Evolutionary conservation across 2,113 vertebrate genomes (phyloP), one percentile per base, ranked within the genome.

Genomic region (Poicephalus gulielmi): DNA sequence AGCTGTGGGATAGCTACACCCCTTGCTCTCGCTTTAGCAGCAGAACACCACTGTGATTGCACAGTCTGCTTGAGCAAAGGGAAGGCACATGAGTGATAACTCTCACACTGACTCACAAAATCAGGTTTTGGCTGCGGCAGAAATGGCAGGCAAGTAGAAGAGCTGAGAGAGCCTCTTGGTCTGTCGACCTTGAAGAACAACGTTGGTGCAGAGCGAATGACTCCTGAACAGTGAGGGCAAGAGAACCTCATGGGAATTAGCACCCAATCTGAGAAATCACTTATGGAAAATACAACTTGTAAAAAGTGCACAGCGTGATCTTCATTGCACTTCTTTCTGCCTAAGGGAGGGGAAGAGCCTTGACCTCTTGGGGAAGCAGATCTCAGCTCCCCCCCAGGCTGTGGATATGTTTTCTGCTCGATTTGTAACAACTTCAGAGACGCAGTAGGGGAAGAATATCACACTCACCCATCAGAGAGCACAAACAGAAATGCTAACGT

Each of bases 381-480:
- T 68, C 88, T 64, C 80, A 75, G 1, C 39, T 63, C 5, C 5
- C 14, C 37, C 6, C 4, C 33, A 10, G 17, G 46, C 80, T 53
- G 17, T 10, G 55, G 63, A 9, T 74, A 44, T 64, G 88, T 93
- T 55, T 94, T 80, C 83, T 90, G 90, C 80, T 71, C 71, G 57
- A 71, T 78, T 86, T 93, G 7, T 35, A 88, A 74, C 22, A 43
- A 43, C 76, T 89, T 83, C 57, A 76, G 86, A 82, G 47, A 83
- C 30, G 12, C 0, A 3, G 19, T 9, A 87, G 74, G 83, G 83
- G 35, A 78, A 73, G 81, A 44, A n/a, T 62, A 92, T 82, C 69
- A 44, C 63, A 20, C 66, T 76, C 50, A 9, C 22, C 80, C 93
- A 44, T 71, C 86, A 95, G 86, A 92, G 69, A 83, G 78, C 86